Conservation (phyloP, 2,797 vertebrate species). For the Tenualosa ilisha region DNA sequence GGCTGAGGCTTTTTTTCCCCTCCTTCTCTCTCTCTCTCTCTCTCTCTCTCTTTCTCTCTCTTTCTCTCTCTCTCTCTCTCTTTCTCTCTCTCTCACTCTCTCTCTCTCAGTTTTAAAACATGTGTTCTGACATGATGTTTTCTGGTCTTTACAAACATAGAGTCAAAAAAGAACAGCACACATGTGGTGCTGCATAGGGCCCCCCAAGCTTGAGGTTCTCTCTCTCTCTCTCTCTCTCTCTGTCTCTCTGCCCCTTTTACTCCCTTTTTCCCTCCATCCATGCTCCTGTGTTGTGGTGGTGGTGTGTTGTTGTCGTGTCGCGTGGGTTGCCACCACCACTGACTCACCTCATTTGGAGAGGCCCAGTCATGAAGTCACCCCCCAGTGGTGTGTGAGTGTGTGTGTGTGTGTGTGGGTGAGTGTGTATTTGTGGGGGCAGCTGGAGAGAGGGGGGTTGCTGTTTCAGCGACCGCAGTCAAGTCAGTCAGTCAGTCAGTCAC, state of each 20-base stretch:
- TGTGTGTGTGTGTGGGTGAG: neutral
- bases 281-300: neutral
- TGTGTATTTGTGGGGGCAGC: neutral
- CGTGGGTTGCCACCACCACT: neutral
- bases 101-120: conserved; percentile 9
- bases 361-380: neutral
- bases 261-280: neutral
- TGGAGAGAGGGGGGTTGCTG: neutral
- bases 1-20: conserved; percentile 21
- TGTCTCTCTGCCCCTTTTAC: neutral
- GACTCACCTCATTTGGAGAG: conserved; percentile 6
- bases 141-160: neutral
- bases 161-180: neutral
- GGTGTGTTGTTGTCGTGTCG: neutral
- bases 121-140: conserved; percentile 25
- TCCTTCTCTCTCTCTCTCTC: conserved; percentile 22
- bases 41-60: conserved; percentile 25
- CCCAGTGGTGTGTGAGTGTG: neutral
- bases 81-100: neutral
- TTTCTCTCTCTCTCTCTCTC: conserved; percentile 24
- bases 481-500: neutral
- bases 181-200: conserved; percentile 12
- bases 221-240: neutral
- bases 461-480: neutral
- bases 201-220: neutral